Conservation (phyloP, 2,797 vertebrate genomes). For the Buphagus erythrorhynchus region DNA sequence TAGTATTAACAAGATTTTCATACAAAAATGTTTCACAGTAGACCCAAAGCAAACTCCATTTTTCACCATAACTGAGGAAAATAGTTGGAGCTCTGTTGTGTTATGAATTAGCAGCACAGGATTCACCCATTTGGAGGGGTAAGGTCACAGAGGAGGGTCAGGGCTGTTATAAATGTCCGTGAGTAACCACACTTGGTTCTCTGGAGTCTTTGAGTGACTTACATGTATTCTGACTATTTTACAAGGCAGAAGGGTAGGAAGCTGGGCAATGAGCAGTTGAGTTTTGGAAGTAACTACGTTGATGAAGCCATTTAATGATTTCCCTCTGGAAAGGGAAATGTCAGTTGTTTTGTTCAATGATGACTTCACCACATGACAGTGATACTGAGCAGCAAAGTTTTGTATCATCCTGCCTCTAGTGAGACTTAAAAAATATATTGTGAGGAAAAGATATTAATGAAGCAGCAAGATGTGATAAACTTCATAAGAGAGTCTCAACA, state of each 20-base stretch:
- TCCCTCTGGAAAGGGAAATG: neutral
- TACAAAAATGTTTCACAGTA: neutral
- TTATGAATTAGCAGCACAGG: neutral
- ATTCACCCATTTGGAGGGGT: neutral
- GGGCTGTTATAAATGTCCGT: neutral
- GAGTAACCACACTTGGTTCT: neutral
- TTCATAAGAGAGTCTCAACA: neutral
- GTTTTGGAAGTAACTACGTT: neutral
- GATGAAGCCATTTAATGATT: neutral
- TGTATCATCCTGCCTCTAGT: neutral
- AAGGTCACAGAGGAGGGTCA: neutral
- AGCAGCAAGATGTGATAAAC: neutral
- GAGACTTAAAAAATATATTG: neutral
- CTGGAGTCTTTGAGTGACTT: neutral
- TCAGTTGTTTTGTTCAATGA: rapidly evolving
- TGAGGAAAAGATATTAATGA: neutral
- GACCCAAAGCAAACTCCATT: neutral
- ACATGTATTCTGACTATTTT: rapidly evolving
- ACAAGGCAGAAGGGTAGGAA: neutral
- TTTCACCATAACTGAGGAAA: neutral
- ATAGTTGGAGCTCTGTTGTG: neutral
- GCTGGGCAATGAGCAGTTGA: neutral
- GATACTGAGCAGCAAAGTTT: neutral
- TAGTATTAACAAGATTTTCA: rapidly evolving
- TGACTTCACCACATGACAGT: neutral